phyloP scores from a whole-genome alignment of 2,797 vertebrate genomes.

The Phoxinus dragarum region DNA sequence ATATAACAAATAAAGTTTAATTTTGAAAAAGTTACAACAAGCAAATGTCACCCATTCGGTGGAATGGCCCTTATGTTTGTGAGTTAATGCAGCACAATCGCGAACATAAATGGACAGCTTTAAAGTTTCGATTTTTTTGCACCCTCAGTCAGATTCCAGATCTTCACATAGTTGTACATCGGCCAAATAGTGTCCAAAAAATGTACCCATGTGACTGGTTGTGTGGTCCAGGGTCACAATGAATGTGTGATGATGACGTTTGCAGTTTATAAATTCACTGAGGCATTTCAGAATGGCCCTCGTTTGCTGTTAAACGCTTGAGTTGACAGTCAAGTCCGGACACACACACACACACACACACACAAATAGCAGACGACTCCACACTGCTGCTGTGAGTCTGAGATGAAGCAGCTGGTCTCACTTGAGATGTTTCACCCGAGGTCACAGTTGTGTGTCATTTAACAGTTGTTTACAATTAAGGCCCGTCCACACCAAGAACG shows the following conservation, averaged over 20 bases:
- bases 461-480: not conserved
- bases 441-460: not conserved
- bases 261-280: not conserved
- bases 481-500: not conserved
- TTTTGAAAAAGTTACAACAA: no score
- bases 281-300: not conserved
- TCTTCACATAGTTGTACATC: no score
- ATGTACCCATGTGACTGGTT: no score
- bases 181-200: no score
- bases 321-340: not conserved
- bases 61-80: no score
- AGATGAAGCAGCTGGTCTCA: conserved; percentile 1
- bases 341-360: not conserved
- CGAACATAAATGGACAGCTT: no score
- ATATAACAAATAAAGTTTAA: no score
- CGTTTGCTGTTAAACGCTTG: not conserved
- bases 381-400: not conserved
- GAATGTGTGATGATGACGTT: not conserved
- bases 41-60: no score
- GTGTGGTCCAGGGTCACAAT: not conserved
- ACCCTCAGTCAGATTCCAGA: no score
- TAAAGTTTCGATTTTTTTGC: no score
- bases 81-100: no score
- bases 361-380: not conserved
- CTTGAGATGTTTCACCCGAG: not conserved